Evolutionary conservation across 2,888 invertebrate species (phyloP), one percentile per base, ranked within the genome.

Genomic region (Blera fallax): DNA sequence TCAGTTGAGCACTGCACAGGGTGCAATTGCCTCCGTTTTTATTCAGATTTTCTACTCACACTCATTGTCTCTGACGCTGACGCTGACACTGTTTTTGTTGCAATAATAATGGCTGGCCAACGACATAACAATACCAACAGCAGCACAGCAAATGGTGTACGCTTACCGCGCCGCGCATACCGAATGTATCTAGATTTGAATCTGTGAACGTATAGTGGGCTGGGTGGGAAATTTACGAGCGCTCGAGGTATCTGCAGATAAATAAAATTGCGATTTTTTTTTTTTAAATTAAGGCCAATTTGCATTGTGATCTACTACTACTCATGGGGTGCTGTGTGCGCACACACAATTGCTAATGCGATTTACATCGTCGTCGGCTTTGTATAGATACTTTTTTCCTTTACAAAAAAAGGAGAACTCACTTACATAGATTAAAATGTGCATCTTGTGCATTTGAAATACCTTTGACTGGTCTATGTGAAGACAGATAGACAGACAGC

Each of bases 261-360:
- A 16, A 60, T 54, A 73, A 52, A 69, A 56, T 40, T 56, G 45
- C 21, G 14, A 56, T 62, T 43, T 48, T 60, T 50, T 67, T 37
- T 54, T 74, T 45, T 76, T 69, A 65, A 80, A 85, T 85, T 85
- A 80, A 85, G 76, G 84, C 84, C 84, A 85, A 85, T 85, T 85
- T 85, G 84, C 80, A 70, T 80, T 85, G 74, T 52, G 65, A 85
- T 80, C 64, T 64, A 40, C 50, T 74, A 48, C 48, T 1, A 10
- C 21, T n/a, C 58, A 54, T 69, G 64, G 70, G 62, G 69, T 43
- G 29, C 52, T 50, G 24, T 62, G 74, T 52, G 50, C 37, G 37
- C 74, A 80, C 82, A 76, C 67, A 83, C 73, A 64, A 80, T 80
- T 76, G 43, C 60, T 80, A 85, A 85, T 85, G 84, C 74, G 54